Percentiles rank a stretch among this genome's conserved stretches.
These are phyloP conservation scores for Typhlichthys eigenmanni DNA, from an alignment of 2,797 vertebrate genomes.

Conservation along the genomic window DNA sequence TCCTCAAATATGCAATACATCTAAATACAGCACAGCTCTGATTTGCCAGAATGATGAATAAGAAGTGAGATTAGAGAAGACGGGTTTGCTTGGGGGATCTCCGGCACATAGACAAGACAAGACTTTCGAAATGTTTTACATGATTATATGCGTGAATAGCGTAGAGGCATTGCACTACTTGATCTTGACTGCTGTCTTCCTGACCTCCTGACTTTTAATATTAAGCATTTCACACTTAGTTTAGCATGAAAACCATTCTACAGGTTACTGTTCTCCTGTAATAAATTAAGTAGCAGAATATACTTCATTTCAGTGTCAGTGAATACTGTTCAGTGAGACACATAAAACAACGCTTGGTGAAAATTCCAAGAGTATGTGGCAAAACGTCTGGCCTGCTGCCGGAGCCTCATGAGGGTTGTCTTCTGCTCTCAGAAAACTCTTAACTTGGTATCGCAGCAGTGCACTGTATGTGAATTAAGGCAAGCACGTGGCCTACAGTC, in stretches of 20 bases:
- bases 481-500: conserved; percentile 13
- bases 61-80: conserved; percentile 5
- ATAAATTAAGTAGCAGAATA: too few relatives aligned
- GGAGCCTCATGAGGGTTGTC: conserved; percentile 41
- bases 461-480: conserved; percentile 50
- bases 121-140: too few relatives aligned
- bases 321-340: conserved; percentile 13
- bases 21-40: conserved; percentile 6
- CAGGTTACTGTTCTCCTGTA: too few relatives aligned
- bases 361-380: conserved; percentile 56
- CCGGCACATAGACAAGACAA: too few relatives aligned
- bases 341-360: conserved; percentile 14
- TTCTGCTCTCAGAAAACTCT: conserved; percentile 32
- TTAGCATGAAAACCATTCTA: too few relatives aligned
- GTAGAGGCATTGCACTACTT: too few relatives aligned
- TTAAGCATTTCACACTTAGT: too few relatives aligned
- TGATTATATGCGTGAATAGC: too few relatives aligned
- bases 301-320: too few relatives aligned
- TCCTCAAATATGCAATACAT: conserved; percentile 18
- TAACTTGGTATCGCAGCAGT: conserved; percentile 32
- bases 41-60: background rate
- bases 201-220: too few relatives aligned
- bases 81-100: conserved; percentile 6
- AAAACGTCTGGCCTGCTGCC: conserved; percentile 44
- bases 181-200: too few relatives aligned